Conservation (phyloP, 1,140 invertebrate genomes). For the Orchestia grillus region DNA sequence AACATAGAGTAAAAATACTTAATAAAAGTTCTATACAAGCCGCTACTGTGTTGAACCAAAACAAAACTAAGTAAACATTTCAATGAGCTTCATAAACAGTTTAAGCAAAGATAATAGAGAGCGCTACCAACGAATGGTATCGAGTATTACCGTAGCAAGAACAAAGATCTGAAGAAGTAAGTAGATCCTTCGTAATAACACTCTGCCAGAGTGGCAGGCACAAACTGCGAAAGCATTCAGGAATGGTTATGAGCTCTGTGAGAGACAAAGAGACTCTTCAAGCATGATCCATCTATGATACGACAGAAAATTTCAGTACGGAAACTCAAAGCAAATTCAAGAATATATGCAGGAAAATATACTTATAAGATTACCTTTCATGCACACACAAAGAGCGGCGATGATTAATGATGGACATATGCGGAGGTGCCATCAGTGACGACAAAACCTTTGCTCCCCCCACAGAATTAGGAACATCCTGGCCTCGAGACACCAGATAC, state of each 20-base stretch:
- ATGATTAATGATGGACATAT: neutral
- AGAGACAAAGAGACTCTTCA: neutral
- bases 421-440: neutral
- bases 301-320: neutral
- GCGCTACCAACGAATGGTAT: neutral
- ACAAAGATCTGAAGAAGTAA: neutral
- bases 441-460: too few relatives aligned
- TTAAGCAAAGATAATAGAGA: neutral
- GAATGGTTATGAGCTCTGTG: neutral
- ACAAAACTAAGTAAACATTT: neutral
- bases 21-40: too few relatives aligned
- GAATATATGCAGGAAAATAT: neutral
- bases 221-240: neutral
- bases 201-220: too few relatives aligned
- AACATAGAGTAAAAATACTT: neutral
- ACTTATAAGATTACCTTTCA: neutral
- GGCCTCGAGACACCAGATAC: too few relatives aligned
- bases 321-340: neutral
- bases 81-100: neutral
- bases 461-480: too few relatives aligned
- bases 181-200: neutral
- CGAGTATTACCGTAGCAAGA: neutral
- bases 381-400: neutral
- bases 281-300: neutral
- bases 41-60: too few relatives aligned